Base-by-base conservation (phyloP, 2,888 invertebrate species). In the Acanthosepion pharaonis region DNA sequence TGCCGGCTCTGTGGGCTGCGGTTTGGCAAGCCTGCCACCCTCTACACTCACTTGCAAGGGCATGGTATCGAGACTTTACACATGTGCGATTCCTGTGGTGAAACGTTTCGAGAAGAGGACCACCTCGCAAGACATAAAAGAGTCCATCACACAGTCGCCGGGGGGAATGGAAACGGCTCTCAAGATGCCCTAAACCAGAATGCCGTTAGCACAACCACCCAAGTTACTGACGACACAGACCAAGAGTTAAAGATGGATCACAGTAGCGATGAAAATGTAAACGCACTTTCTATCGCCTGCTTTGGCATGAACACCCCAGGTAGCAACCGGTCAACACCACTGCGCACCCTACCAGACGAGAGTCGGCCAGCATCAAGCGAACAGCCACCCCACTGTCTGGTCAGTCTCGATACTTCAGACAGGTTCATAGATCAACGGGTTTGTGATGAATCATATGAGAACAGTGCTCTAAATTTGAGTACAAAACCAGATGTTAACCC, bases 1-100 rank as follows among this genome's bases (percentile, higher is more conserved):
- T 96, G 96, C 94, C 96, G 96, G 33, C 95, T 96, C 93, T 96
- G 96, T 95, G 96, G 96, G 33, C 96, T 96, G 95, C 96, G 96
- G 94, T 96, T 96, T 94, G 95, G 96, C 94, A 95, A 96, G 49
- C 95, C 95, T 25, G 96, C 96, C 93, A 96, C 96, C 0, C 95
- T 96, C 28, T 96, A 96, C 94, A 95, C 95, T 23, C 96, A 96
- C 94, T 94, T 96, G 4, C 95, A 96, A 42, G 95, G 95, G 64
- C 96, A 96, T 95, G 95, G 96, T 6, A 95, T 96, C 48, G 95
- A 95, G 94, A 95, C 96, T 94, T 95, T 96, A 28, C 96, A 96
- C 64, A 96, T 96, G 5, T 96, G 96, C 94, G 95, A 96, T 93
- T 95, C 95, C 18, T 96, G 96, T 94, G 96, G 96, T 0, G 96